Evolutionary conservation across 2,113 vertebrate species (phyloP), one percentile per base, ranked within the genome.

Genomic region (Tetrao urogallus): DNA sequence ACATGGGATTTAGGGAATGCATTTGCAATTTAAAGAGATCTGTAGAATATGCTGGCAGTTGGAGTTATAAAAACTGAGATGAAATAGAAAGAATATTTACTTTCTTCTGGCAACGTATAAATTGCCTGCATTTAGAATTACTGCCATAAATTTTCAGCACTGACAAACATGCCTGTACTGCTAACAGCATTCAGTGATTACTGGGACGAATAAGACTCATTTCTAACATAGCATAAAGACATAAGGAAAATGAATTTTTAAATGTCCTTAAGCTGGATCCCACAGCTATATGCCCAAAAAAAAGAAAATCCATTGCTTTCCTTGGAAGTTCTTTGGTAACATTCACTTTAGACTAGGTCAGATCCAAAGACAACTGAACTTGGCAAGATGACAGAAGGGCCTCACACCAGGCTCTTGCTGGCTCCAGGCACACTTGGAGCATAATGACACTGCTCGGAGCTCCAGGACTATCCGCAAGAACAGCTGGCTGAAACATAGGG

Each of bases 101-200:
- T 84, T 90, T 89, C 52, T 74, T 74, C 57, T 81, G 38, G 42
- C 73, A 90, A 42, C 20, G 28, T n/a, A 74, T 64, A 77, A 93
- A 78, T 74, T 84, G 34, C 47, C 34, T 92, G 38, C 81, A 88
- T 89, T 94, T 91, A 78, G 61, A 93, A 89, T 89, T 90, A 56
- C 47, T 92, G 66, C 36, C 50, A 81, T 90, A 90, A 67, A 78
- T 95, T 89, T 63, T 94, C 83, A 89, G 69, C 25, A 45, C 76
- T 88, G 65, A 71, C 86, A 90, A 69, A 88, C 32, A 92, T 80
- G 56, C 21, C 61, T 67, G 30, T 81, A n/a, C 61, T 32, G 8
- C 60, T 92, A 88, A 66, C 36, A 86, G 56, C 73, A 66, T 71
- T 73, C 80, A 71, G 56, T 81, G 91, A 86, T 92, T 88, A 90